phyloP scores from a whole-genome alignment of 92 coral and sea anemone species.

The Palythoa caribaeorum region DNA sequence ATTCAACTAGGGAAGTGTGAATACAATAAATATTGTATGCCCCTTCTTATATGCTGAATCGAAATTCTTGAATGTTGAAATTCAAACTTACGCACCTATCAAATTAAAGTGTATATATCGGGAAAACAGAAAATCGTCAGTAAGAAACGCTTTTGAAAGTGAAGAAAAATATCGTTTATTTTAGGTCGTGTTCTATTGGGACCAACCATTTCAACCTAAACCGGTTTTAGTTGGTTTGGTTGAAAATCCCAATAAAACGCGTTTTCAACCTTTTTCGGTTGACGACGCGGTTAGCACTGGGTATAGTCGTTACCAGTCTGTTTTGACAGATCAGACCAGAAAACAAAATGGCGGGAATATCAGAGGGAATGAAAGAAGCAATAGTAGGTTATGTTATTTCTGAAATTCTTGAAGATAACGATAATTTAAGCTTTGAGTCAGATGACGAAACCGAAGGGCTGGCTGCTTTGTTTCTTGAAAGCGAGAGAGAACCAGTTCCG shows the following conservation, averaged over 20 bases:
- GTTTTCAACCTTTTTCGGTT: too few relatives aligned
- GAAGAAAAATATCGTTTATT: too few relatives aligned
- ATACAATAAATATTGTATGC: background rate
- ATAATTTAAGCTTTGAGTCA: too few relatives aligned
- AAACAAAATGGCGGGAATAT: too few relatives aligned
- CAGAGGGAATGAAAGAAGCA: background rate
- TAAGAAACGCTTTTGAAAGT: too few relatives aligned
- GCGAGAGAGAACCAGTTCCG: background rate
- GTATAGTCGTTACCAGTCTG: background rate
- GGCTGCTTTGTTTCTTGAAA: background rate
- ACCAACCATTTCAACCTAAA: too few relatives aligned
- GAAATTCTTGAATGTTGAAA: background rate
- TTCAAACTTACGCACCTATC: background rate
- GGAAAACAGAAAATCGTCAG: background rate
- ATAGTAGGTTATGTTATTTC: slow-evolving; percentile 5
- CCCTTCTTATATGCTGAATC: slow-evolving; percentile 1
- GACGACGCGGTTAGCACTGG: too few relatives aligned
- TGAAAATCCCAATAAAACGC: too few relatives aligned
- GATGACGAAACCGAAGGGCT: too few relatives aligned
- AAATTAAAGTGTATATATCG: too few relatives aligned
- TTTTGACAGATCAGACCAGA: background rate
- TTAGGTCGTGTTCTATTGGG: too few relatives aligned
- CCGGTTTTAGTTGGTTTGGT: too few relatives aligned
- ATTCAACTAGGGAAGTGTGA: background rate
- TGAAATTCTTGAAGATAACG: slow-evolving; percentile 9